Evolutionary conservation across 2,888 invertebrate species (phyloP).

Genomic region (Dascillus cervinus): DNA sequence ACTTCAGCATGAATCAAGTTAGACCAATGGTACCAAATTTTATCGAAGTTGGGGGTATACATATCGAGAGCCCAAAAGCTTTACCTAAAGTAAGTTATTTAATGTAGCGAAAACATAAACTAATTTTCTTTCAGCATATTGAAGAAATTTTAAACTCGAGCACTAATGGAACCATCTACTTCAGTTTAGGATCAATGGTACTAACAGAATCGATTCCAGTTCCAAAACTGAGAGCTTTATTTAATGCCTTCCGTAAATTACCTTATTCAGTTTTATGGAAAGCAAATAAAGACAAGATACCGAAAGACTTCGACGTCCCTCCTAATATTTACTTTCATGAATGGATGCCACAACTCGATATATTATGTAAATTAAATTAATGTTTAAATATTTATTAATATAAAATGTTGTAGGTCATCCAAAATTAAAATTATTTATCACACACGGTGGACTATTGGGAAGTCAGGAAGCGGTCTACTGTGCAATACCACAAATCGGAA

Average conservation of each 20-base stretch:
- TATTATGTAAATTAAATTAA: conserved; percentile 42
- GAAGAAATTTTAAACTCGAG: conserved; percentile 22
- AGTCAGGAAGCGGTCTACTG: conserved; percentile 39
- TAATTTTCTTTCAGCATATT: conserved; percentile 21
- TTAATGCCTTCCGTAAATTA: conserved; percentile 44
- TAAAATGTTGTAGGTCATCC: conserved; percentile 33
- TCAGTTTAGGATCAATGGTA: conserved; percentile 54
- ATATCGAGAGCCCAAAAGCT: conserved; percentile 38
- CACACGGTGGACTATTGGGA: conserved; percentile 44
- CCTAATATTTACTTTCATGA: conserved; percentile 46
- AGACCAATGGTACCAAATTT: conserved; percentile 46
- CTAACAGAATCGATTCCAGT: conserved; percentile 47
- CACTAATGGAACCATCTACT: conserved; percentile 43
- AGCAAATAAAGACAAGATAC: conserved; percentile 42
- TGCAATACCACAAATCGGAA: conserved; percentile 34
- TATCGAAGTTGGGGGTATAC: conserved; percentile 49
- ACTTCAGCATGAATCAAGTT: conserved; percentile 48
- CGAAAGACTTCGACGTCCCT: conserved; percentile 38
- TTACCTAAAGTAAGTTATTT: conserved; percentile 39
- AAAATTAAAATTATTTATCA: conserved; percentile 41
- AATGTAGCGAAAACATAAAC: too few relatives aligned
- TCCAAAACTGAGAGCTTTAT: conserved; percentile 42
- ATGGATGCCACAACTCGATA: conserved; percentile 51
- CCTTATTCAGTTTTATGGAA: conserved; percentile 49
- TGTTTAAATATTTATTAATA: not conserved